Conservation (phyloP, 2,888 invertebrate genomes). For the Ophion ventricosus region DNA sequence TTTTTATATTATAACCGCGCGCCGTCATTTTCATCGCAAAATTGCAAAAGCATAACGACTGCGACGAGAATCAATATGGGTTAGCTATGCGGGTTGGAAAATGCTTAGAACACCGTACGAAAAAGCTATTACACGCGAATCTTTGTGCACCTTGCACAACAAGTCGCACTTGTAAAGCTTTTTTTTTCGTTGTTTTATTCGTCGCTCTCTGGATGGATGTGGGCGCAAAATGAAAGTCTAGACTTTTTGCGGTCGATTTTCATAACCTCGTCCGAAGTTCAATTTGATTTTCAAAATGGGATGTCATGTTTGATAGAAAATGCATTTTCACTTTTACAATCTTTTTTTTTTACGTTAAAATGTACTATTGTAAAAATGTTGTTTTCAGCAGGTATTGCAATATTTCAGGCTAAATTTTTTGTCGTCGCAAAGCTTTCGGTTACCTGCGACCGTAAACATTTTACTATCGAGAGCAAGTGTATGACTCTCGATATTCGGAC, state of each 20-base stretch:
- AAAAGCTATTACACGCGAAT: not conserved
- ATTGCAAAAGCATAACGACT: not conserved
- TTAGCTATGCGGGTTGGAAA: conserved; percentile 12
- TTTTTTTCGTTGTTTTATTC: too few relatives aligned
- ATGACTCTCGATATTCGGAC: not conserved
- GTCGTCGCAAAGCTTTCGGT: not conserved
- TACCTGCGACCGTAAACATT: not conserved
- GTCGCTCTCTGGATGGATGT: not conserved
- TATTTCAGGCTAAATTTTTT: too few relatives aligned
- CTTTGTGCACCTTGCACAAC: not conserved
- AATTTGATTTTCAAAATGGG: not conserved
- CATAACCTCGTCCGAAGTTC: not conserved
- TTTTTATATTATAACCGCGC: not conserved
- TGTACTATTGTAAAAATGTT: too few relatives aligned
- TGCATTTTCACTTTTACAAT: too few relatives aligned
- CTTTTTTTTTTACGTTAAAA: too few relatives aligned
- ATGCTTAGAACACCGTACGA: not conserved
- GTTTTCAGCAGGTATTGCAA: too few relatives aligned
- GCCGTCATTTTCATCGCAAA: conserved; percentile 1
- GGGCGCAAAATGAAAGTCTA: not conserved
- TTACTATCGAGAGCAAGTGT: not conserved
- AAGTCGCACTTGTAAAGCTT: not conserved
- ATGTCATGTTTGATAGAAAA: not conserved
- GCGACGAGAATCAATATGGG: not conserved
- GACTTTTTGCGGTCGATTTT: not conserved